Conservation (phyloP, 92 coral and sea anemone genomes). For the Porites rus region DNA sequence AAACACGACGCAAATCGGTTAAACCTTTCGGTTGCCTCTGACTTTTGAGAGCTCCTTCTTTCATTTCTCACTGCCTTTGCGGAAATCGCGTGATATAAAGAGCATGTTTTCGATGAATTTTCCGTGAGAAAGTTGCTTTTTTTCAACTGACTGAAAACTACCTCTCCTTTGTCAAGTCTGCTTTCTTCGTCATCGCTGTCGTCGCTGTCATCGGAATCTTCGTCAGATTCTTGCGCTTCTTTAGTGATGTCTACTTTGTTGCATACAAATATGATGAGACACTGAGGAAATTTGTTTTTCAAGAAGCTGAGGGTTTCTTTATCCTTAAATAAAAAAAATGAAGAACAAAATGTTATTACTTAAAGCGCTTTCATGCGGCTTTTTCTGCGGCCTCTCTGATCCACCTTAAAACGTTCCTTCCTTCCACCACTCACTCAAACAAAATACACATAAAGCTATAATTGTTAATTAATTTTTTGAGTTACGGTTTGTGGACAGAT, state of each 20-base stretch:
- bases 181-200: background rate
- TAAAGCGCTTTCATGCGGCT: background rate
- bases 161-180: slow-evolving; percentile 24
- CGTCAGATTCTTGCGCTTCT: slow-evolving; percentile 21
- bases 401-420: too few species aligned
- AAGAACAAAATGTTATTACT: background rate
- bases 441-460: too few species aligned
- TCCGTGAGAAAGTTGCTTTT: slow-evolving; percentile 11
- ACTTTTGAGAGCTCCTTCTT: background rate
- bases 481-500: background rate
- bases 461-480: too few species aligned
- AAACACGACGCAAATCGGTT: slow-evolving; percentile 51
- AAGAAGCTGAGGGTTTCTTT: slow-evolving; percentile 37
- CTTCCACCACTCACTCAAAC: too few species aligned
- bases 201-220: background rate
- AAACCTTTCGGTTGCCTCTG: slow-evolving; percentile 54
- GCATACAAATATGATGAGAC: slow-evolving; percentile 63
- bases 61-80: slow-evolving; percentile 48
- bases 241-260: slow-evolving; percentile 59
- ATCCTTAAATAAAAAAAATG: slow-evolving; percentile 42
- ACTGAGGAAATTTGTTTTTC: slow-evolving; percentile 66
- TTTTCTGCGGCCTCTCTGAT: background rate
- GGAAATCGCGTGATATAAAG: slow-evolving; percentile 70
- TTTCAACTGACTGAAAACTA: slow-evolving; percentile 60
- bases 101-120: slow-evolving; percentile 24